Percentiles rank a stretch among this genome's conserved stretches.
Evolutionary conservation across 2,888 invertebrate species (phyloP).

Genomic region (Hydraecia micacea): DNA sequence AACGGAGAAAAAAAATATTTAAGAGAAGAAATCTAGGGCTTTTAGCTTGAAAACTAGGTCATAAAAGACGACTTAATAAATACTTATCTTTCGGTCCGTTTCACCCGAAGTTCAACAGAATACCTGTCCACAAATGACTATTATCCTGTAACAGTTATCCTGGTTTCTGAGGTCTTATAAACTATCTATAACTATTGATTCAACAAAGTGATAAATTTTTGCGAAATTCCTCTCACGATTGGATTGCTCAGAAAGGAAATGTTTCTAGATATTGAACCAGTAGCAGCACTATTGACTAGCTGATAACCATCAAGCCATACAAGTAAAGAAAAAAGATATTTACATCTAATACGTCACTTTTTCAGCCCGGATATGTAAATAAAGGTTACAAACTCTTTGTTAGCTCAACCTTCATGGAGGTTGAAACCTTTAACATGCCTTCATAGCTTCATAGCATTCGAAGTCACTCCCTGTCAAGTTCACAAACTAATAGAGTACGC

Average conservation of each 20-base stretch:
- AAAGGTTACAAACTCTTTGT: constrained; percentile 59
- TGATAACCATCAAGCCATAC: background rate
- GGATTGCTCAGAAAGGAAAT: background rate
- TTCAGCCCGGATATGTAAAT: constrained; percentile 49
- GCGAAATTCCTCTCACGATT: background rate
- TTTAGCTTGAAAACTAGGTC: background rate
- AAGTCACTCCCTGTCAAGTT: constrained; percentile 68
- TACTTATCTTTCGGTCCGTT: background rate
- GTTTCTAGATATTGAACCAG: background rate
- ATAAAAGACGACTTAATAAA: background rate
- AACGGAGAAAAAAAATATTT: background rate
- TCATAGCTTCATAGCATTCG: constrained; percentile 43
- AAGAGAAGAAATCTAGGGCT: background rate
- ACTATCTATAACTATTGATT: background rate
- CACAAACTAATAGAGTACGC: constrained; percentile 66
- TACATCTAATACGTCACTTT: constrained; percentile 1
- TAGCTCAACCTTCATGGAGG: constrained; percentile 60
- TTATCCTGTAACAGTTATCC: background rate
- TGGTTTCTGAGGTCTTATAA: background rate
- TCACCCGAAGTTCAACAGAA: background rate
- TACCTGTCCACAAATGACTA: too few relatives aligned
- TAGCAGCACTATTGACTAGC: background rate
- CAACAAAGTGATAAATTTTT: background rate
- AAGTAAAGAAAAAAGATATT: constrained; percentile 3
- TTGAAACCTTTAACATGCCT: constrained; percentile 62